A percentile compares a stretch with the other conserved stretches of the same genome.
These are phyloP conservation scores for Eupleurogrammus muticus DNA, from an alignment of 2,797 vertebrate species.

Conservation along the genomic window DNA sequence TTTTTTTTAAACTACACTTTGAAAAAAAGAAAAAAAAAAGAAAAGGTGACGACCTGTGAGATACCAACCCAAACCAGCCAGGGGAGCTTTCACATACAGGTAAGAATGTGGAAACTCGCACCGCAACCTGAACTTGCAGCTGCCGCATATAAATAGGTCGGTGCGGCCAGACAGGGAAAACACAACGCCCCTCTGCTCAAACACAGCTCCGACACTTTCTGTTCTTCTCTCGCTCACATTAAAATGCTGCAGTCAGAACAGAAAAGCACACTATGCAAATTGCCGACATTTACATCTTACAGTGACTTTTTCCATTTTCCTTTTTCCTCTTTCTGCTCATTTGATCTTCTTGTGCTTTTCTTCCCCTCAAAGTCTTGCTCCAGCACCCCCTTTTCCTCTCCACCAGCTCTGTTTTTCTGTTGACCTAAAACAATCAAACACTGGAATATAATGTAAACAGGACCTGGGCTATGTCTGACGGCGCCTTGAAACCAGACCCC, in stretches of 20 bases:
- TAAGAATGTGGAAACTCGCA: conserved; percentile 56
- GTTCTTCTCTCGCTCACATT: conserved; percentile 29
- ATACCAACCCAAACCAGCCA: conserved; percentile 35
- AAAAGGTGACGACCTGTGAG: conserved; percentile 6
- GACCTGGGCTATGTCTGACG: conserved; percentile 9
- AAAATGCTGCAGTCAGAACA: conserved; percentile 43
- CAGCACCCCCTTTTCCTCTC: conserved; percentile 2
- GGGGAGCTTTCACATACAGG: conserved; percentile 56
- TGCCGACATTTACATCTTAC: conserved; percentile 67
- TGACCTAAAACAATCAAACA: conserved; percentile 15
- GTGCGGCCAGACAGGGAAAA: conserved; percentile 39
- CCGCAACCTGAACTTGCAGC: conserved; percentile 54
- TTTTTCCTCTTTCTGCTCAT: conserved; percentile 7
- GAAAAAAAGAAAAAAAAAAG: not conserved
- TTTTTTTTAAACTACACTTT: not conserved
- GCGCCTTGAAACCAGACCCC: conserved; percentile 14
- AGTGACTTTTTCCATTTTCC: not conserved
- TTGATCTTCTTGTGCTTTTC: not conserved
- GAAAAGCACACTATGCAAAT: conserved; percentile 76
- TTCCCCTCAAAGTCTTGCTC: conserved; percentile 9
- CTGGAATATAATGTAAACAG: conserved; percentile 44
- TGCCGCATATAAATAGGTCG: conserved; percentile 67
- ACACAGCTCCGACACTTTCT: conserved; percentile 45
- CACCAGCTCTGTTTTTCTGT: not conserved
- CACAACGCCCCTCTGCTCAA: conserved; percentile 57